Evolutionary conservation across 2,888 invertebrate genomes (phyloP), one percentile per base, ranked within the genome.

Genomic region (Nephrotoma appendiculata): DNA sequence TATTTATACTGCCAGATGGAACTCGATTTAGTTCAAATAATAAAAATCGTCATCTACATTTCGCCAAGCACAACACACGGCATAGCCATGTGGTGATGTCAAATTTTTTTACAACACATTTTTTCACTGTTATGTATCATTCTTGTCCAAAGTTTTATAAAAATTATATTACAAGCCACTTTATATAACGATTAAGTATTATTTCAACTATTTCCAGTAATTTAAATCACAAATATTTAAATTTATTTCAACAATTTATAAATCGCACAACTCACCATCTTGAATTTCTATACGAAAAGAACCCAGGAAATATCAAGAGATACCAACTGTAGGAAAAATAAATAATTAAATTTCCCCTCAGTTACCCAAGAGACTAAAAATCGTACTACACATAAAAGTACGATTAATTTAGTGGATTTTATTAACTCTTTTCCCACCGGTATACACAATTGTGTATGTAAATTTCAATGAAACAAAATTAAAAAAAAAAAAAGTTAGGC

Each of bases 241-340:
- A 11, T 44, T 42, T 19, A 85, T 42, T 42, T 19, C 19, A 85
- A 7, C 9, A 86, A 89, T 88, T 89, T 88, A 88, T 0, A 43
- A n/a, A 87, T 88, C 87, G 88, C 88, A 88, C 90, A 89, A 90
- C 91, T 90, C 90, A 91, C 91, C 91, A 91, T 91, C 89, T 89
- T 89, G 90, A 90, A 90, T 88, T 89, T 90, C 89, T 89, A 89
- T 89, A 89, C 90, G 90, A 90, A 91, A 91, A 91, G 91, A 91
- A 90, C 90, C 91, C 90, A 89, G 89, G 85, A 84, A 84, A 42
- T 42, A 42, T 15, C 43, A 15, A 84, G 84, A 42, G 42, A 2
- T 84, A 42, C 84, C 84, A 71, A 84, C 84, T 84, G 84, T n/a
- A 42, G n/a, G n/a, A 84, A 84, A 84, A 84, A 42, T 7, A n/a